phyloP scores from a whole-genome alignment of 2,888 invertebrate genomes.

The Linnaemya vulpina region DNA sequence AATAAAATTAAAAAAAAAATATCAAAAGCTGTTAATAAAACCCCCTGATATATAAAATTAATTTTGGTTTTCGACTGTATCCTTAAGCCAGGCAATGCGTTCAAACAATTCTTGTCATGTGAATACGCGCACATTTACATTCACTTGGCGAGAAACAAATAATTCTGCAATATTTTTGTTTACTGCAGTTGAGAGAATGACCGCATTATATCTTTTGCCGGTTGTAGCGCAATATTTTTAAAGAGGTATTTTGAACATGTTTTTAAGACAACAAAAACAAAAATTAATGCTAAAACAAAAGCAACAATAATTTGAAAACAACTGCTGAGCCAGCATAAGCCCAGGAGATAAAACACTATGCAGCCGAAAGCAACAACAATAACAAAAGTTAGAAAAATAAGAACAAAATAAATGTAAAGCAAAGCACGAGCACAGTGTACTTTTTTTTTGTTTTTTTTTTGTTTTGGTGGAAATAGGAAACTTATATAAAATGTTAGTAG shows the following conservation, averaged over 20 bases:
- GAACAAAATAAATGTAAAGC: conserved; percentile 62
- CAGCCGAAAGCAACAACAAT: background rate
- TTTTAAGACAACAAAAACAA: conserved; percentile 67
- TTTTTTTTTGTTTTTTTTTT: conserved; percentile 17
- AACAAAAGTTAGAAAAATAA: conserved; percentile 37
- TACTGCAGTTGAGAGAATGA: conserved; percentile 61
- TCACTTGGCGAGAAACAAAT: conserved; percentile 36
- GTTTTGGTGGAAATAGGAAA: conserved; percentile 62
- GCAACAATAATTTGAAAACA: conserved; percentile 39
- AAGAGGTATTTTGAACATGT: conserved; percentile 68
- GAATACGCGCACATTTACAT: conserved; percentile 18
- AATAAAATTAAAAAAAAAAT: background rate
- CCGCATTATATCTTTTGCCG: conserved; percentile 70
- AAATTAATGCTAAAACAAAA: conserved; percentile 35
- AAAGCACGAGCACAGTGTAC: conserved; percentile 26
- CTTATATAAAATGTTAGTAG: conserved; percentile 65
- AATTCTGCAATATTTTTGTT: conserved; percentile 49
- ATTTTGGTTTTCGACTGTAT: conserved; percentile 19
- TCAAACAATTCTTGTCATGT: background rate
- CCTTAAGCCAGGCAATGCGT: conserved; percentile 27
- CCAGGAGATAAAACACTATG: conserved; percentile 16
- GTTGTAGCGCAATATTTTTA: conserved; percentile 69
- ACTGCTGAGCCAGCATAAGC: conserved; percentile 33
- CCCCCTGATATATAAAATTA: background rate
- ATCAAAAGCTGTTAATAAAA: background rate